Conservation (phyloP, 2,888 invertebrate species). For the Ecliptopera silaceata region DNA sequence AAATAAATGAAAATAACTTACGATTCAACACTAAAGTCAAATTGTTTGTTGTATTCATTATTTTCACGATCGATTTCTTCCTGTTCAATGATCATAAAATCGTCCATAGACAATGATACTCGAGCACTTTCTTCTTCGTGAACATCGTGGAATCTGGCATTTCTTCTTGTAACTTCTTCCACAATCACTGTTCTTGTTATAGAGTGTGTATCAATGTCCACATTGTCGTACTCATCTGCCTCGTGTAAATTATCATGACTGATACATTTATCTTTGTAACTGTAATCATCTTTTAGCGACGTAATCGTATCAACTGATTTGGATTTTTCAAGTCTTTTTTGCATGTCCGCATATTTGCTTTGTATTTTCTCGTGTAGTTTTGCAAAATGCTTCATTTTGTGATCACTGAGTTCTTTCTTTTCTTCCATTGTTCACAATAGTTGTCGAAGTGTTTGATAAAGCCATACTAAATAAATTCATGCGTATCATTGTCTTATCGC, state of each 20-base stretch:
- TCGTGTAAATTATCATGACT: slow-evolving; percentile 48
- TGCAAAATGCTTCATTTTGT: slow-evolving; percentile 56
- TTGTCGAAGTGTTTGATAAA: slow-evolving; percentile 32
- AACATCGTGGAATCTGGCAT: slow-evolving; percentile 48
- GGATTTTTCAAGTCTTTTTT: slow-evolving; percentile 66
- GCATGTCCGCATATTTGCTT: slow-evolving; percentile 70
- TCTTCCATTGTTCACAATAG: slow-evolving; percentile 49
- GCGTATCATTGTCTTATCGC: slow-evolving; percentile 47
- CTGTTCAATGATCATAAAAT: slow-evolving; percentile 41
- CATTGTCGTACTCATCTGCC: slow-evolving; percentile 32
- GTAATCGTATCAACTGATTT: slow-evolving; percentile 64
- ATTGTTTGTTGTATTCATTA: slow-evolving; percentile 20
- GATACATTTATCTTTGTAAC: slow-evolving; percentile 45
- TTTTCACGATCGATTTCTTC: slow-evolving; percentile 43
- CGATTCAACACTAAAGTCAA: slow-evolving; percentile 61
- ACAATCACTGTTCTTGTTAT: slow-evolving; percentile 41
- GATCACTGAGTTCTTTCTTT: slow-evolving; percentile 34
- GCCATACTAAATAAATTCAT: slow-evolving; percentile 44
- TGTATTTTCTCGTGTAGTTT: slow-evolving; percentile 67
- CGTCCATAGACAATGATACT: slow-evolving; percentile 45
- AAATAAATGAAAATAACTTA: slow-evolving; percentile 49
- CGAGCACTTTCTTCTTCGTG: slow-evolving; percentile 44
- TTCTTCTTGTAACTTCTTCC: slow-evolving; percentile 49
- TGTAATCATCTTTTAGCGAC: slow-evolving; percentile 50
- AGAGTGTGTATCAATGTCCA: slow-evolving; percentile 31